Conservation (phyloP, 2,888 invertebrate species). For the Parthenolecanium corni region DNA sequence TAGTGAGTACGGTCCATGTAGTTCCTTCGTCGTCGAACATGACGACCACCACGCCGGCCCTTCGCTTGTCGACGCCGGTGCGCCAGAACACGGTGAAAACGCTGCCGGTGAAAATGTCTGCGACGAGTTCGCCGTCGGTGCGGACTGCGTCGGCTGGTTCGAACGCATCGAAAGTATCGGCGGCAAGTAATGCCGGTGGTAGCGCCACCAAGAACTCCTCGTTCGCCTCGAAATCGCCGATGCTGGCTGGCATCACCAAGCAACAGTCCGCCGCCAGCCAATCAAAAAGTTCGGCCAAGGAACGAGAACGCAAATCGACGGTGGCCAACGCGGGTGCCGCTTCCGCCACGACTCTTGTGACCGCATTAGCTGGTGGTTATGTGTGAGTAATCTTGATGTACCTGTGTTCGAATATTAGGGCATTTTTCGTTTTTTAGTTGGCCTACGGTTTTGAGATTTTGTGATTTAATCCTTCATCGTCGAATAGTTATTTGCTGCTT, state of each 20-base stretch:
- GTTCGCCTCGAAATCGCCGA: conserved; percentile 21
- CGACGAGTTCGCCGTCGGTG: conserved; percentile 33
- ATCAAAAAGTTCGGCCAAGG: conserved; percentile 49
- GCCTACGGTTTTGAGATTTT: too few species aligned
- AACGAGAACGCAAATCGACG: conserved; percentile 62
- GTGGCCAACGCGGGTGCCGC: conserved; percentile 41
- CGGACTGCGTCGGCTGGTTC: conserved; percentile 32
- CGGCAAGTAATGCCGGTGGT: conserved; percentile 43
- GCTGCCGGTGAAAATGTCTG: conserved; percentile 34
- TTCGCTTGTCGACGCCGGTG: conserved; percentile 35
- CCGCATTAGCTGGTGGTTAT: conserved; percentile 24
- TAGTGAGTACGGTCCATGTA: neutral
- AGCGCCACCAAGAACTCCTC: conserved; percentile 12
- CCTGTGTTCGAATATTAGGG: too few species aligned
- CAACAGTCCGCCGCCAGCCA: conserved; percentile 33
- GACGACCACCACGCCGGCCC: neutral
- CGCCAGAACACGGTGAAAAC: conserved; percentile 37
- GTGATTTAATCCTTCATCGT: too few species aligned
- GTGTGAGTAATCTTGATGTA: conserved; percentile 27
- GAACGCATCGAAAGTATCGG: conserved; percentile 39
- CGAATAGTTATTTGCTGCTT: too few species aligned
- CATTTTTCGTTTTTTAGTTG: too few species aligned
- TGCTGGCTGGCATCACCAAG: conserved; percentile 32
- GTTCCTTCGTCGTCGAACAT: conserved; percentile 1
- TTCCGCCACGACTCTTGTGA: conserved; percentile 8